Base-by-base conservation (phyloP, 2,888 invertebrate genomes). In the Idaea biselata region DNA sequence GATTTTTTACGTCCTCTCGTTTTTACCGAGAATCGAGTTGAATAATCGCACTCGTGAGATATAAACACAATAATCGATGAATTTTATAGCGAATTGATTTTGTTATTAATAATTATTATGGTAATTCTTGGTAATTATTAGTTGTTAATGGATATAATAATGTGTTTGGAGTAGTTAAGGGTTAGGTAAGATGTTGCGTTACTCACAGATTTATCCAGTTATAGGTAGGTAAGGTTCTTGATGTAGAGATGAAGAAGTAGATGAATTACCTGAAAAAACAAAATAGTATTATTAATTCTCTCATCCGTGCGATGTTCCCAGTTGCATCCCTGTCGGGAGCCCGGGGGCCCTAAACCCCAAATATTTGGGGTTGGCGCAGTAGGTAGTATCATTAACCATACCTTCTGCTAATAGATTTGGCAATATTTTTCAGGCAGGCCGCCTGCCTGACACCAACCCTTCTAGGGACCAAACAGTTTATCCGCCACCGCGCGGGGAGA, bases 1-100 rank as follows among this genome's bases (percentile, higher is more conserved):
- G 60, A 54, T 64, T 60, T 62, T 53, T 67, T 68, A 32, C 6
- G 25, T 63, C 65, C 62, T 61, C n/a, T n/a, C 18, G 33, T 55
- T 73, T 73, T 72, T 69, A 66, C 70, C 70, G 72, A 74, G 64
- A 72, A 61, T 60, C 33, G 58, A 64, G 63, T 76, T 72, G 67
- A 73, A 70, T 73, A 74, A 72, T 68, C 59, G 68, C 65, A 59
- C 63, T 69, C 68, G 71, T 73, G 70, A 71, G 59, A 60, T 63
- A 66, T 62, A 58, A 65, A 65, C 66, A 72, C 64, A 58, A 67
- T 70, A 74, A 25, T 25, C 25, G 25, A 8, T 44, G 44, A 44
- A 60, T 33, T 60, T 25, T 58, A 14, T 58, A 54, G 55, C 53
- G 25, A 17, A 56, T 18, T 53, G 8, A 44, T 44, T 44, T 11